phyloP scores from a whole-genome alignment of 2,113 vertebrate genomes.

The Calypte anna region DNA sequence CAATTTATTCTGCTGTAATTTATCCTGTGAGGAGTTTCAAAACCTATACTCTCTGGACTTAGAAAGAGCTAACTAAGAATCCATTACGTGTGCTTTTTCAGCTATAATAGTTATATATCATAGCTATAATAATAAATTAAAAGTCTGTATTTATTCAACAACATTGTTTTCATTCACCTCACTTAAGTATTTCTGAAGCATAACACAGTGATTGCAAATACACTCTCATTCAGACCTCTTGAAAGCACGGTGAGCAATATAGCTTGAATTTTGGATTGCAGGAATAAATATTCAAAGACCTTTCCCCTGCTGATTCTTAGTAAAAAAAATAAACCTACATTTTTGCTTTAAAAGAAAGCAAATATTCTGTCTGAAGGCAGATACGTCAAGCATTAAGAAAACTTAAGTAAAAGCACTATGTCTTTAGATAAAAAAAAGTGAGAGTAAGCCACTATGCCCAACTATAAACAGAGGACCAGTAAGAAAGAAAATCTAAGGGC shows the following conservation, averaged over 20 bases:
- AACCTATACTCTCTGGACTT: not conserved
- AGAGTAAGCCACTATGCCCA: not conserved
- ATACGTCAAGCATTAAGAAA: not conserved
- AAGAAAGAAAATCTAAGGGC: not conserved
- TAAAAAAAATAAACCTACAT: not conserved
- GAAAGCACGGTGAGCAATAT: not conserved
- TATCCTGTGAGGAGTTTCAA: not conserved
- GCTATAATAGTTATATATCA: not conserved
- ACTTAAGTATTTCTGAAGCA: not conserved
- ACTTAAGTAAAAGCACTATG: not conserved
- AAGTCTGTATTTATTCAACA: not conserved
- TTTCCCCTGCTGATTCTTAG: not conserved
- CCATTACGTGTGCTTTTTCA: not conserved
- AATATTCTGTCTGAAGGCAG: not conserved
- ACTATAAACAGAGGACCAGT: not conserved
- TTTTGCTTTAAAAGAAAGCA: not conserved
- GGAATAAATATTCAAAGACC: not conserved
- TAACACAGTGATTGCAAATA: not conserved
- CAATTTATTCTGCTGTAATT: not conserved
- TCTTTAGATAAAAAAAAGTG: not conserved
- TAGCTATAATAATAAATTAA: not conserved
- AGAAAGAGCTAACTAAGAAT: not conserved
- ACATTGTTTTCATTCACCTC: not conserved
- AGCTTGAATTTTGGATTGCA: not conserved
- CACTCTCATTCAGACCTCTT: not conserved